Evolutionary conservation across 1,140 invertebrate genomes (phyloP).

Genomic region (Bombus balteatus): DNA sequence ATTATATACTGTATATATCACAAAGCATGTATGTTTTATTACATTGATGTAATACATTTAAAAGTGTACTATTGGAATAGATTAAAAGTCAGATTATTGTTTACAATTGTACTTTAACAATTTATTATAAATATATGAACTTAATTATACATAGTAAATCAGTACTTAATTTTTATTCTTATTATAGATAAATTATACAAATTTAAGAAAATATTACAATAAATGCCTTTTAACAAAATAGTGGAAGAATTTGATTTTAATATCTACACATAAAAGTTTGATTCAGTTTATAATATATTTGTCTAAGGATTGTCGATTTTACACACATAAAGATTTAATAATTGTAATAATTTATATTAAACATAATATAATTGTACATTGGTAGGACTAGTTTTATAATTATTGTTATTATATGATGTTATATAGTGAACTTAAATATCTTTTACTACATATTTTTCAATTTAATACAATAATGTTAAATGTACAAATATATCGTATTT

Average conservation of each 20-base stretch:
- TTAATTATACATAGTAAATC: background rate
- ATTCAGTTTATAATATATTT: constrained; percentile 9
- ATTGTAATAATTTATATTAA: constrained; percentile 18
- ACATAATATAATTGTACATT: constrained; percentile 35
- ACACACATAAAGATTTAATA: background rate
- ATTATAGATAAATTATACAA: constrained; percentile 2
- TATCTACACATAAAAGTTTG: constrained; percentile 15
- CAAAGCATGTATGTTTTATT: constrained; percentile 5
- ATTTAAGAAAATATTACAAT: constrained; percentile 17
- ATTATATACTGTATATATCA: constrained; percentile 16
- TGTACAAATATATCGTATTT: background rate
- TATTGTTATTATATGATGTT: background rate
- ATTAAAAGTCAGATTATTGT: background rate
- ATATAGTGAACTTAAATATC: background rate
- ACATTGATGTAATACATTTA: background rate
- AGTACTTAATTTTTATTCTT: constrained; percentile 14
- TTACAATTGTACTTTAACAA: background rate
- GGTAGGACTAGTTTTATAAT: constrained; percentile 29
- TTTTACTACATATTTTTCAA: constrained; percentile 4
- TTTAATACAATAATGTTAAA: constrained; percentile 10
- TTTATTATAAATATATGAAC: constrained; percentile 24
- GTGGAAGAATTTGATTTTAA: constrained; percentile 30
- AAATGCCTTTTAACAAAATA: constrained; percentile 8
- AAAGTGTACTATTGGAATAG: background rate
- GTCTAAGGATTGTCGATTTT: background rate